A percentile compares a stretch with the other conserved stretches of the same genome.
phyloP scores from a whole-genome alignment of 2,797 vertebrate genomes.

The Rhinella marina region DNA sequence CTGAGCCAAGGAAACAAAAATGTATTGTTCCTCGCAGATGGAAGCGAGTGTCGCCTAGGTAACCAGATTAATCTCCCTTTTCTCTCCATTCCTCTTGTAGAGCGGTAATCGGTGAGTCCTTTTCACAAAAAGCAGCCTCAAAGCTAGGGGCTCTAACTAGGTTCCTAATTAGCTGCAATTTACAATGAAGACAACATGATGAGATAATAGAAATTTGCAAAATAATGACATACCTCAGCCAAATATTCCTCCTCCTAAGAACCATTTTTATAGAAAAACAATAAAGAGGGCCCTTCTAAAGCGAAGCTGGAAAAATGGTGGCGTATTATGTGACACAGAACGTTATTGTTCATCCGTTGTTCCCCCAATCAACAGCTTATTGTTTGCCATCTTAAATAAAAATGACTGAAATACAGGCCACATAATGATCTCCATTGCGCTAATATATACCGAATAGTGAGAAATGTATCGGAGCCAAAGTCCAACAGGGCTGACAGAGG shows the following conservation, averaged over 20 bases:
- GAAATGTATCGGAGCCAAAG: conserved; percentile 78
- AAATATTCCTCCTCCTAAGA: conserved; percentile 99
- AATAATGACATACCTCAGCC: conserved; percentile 99
- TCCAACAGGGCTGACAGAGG: conserved; percentile 75
- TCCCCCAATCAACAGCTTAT: conserved; percentile 99
- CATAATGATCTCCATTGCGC: conserved; percentile 99
- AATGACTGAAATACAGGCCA: conserved; percentile 99
- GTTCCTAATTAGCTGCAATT: conserved; percentile 99
- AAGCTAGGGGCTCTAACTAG: conserved; percentile 99
- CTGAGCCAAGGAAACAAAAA: conserved; percentile 99
- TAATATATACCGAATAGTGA: conserved; percentile 91
- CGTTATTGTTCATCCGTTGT: conserved; percentile 98
- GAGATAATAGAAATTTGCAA: conserved; percentile 99
- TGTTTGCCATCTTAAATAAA: conserved; percentile 99
- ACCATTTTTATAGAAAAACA: conserved; percentile 96
- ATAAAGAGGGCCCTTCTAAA: conserved; percentile 97
- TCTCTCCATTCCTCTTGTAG: conserved; percentile 92
- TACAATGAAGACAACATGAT: conserved; percentile 99
- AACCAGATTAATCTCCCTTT: conserved; percentile 99
- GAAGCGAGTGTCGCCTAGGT: conserved; percentile 99
- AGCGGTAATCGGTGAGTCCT: conserved; percentile 97
- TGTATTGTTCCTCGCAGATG: conserved; percentile 99
- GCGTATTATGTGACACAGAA: conserved; percentile 99
- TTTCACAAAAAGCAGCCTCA: conserved; percentile 99
- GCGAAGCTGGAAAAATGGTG: conserved; percentile 94